Percentiles rank a stretch among this genome's conserved stretches.
Evolutionary conservation across 2,113 vertebrate genomes (phyloP).

Genomic region (Calidris pugnax): DNA sequence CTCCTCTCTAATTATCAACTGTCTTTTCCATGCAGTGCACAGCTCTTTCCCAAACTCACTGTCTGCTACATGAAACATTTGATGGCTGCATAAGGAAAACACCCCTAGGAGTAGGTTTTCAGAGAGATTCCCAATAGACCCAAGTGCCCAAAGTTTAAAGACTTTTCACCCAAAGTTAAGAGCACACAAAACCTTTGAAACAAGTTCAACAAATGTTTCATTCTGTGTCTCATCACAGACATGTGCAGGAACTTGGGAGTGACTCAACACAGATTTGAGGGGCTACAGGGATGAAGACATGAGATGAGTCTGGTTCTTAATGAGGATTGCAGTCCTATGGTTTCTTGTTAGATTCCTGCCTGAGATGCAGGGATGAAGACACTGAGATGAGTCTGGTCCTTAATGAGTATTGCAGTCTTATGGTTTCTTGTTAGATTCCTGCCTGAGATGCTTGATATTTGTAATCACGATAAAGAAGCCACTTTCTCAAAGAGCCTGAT

Average conservation of each 20-base stretch:
- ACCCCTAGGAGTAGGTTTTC: background rate
- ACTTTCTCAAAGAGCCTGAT: background rate
- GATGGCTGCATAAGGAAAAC: background rate
- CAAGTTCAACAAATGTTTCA: rapidly evolving
- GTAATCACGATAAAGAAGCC: background rate
- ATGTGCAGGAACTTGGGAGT: background rate
- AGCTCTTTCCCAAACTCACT: background rate
- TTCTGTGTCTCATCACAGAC: background rate
- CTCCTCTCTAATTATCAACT: background rate
- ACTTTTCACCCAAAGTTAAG: background rate
- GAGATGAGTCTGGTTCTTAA: background rate
- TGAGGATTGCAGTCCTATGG: rapidly evolving
- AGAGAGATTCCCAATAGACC: background rate
- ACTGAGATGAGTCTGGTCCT: background rate
- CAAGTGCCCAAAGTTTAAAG: background rate
- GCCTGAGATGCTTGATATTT: background rate
- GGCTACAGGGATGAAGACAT: background rate
- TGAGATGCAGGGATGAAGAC: background rate
- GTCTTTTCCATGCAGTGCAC: background rate
- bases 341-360: background rate
- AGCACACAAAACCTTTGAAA: background rate
- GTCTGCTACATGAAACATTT: background rate
- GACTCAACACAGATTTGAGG: background rate
- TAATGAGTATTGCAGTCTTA: background rate
- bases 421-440: background rate